phyloP scores from a whole-genome alignment of 2,888 invertebrate species.

The Drosophila colorata region DNA sequence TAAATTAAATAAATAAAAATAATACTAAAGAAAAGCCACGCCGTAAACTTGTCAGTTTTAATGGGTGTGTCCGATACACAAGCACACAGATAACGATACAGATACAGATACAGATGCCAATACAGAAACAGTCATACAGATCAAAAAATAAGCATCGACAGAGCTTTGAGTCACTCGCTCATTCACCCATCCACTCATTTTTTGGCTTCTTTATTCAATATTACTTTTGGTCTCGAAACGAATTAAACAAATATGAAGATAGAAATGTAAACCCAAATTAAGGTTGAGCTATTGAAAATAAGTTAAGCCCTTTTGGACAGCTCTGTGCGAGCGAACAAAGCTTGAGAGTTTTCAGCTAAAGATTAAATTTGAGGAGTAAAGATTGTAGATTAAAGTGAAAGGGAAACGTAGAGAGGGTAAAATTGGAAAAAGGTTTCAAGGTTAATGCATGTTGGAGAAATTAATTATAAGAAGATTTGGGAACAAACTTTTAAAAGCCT shows the following conservation, averaged over 20 bases:
- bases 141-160: not conserved
- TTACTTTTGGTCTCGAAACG: no score
- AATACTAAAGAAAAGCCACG: not conserved
- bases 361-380: not conserved
- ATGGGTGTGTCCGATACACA: constrained; percentile 5
- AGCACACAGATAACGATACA: not conserved
- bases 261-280: not conserved
- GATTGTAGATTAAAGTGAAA: not conserved
- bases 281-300: not conserved
- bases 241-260: no score
- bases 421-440: not conserved
- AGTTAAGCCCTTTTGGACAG: not conserved
- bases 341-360: not conserved
- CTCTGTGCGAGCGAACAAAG: not conserved
- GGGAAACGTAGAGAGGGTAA: not conserved
- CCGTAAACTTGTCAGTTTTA: constrained; percentile 6
- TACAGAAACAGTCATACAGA: constrained; percentile 3
- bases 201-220: no score
- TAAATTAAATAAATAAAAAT: not conserved
- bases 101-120: not conserved
- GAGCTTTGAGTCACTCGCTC: constrained; percentile 7
- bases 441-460: not conserved
- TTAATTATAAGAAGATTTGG: not conserved
- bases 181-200: not conserved
- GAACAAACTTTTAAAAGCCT: not conserved